Evolutionary conservation across 1,140 invertebrate species (phyloP).

Genomic region (Drosophila sucinea): DNA sequence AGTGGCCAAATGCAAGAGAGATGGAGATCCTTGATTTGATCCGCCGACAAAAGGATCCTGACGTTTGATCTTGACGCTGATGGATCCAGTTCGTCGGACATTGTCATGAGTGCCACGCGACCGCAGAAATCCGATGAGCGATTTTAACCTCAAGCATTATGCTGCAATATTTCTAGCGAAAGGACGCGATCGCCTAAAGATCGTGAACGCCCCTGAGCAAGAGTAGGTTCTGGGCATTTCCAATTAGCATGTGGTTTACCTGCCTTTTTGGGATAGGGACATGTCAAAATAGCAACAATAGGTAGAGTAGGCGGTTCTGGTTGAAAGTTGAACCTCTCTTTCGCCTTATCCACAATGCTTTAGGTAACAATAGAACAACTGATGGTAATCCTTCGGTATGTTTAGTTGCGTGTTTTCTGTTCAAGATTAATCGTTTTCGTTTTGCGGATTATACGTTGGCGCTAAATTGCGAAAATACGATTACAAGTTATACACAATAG

Average conservation of each 20-base stretch:
- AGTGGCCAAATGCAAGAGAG: background rate
- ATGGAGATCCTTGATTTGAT: background rate
- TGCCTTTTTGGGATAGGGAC: constrained; percentile 24
- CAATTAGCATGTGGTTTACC: constrained; percentile 72
- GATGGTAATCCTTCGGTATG: constrained; percentile 61
- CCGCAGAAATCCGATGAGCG: constrained; percentile 44
- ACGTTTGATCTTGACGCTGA: constrained; percentile 75
- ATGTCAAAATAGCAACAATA: constrained; percentile 79
- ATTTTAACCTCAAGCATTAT: constrained; percentile 48
- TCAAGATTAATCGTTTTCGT: constrained; percentile 77
- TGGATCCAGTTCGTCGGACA: constrained; percentile 44
- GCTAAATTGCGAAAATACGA: constrained; percentile 80
- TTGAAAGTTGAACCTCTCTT: constrained; percentile 51
- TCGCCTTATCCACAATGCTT: constrained; percentile 11
- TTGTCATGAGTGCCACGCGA: constrained; percentile 65
- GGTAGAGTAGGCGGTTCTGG: constrained; percentile 58
- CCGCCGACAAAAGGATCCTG: constrained; percentile 60
- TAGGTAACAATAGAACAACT: constrained; percentile 63
- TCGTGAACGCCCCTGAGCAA: constrained; percentile 48
- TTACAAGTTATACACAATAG: constrained; percentile 51
- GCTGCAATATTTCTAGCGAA: constrained; percentile 64
- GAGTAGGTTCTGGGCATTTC: constrained; percentile 38
- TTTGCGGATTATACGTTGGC: constrained; percentile 74
- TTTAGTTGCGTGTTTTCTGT: constrained; percentile 41
- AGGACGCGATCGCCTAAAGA: constrained; percentile 65